Evolutionary conservation across 2,888 invertebrate genomes (phyloP).

Genomic region (Carabus problematicus): DNA sequence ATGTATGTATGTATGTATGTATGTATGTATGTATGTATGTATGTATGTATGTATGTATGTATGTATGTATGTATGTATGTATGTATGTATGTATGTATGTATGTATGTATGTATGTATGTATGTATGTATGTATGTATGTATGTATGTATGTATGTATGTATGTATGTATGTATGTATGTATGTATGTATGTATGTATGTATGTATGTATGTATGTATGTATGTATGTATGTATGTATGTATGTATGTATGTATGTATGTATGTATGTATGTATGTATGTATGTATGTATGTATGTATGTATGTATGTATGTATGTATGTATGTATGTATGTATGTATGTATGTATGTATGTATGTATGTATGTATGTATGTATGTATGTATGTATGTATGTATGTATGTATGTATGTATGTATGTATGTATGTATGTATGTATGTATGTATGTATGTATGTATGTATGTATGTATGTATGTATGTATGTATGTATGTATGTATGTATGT

Average conservation of each 20-base stretch:
- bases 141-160: too few species aligned
- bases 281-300: background rate
- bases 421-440: background rate
- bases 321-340: background rate
- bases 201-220: background rate
- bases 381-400: conserved; percentile 9
- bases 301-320: background rate
- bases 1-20: too few species aligned
- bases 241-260: background rate
- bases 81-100: too few species aligned
- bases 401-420: conserved; percentile 9
- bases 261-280: background rate
- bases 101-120: too few species aligned
- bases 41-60: too few species aligned
- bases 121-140: too few species aligned
- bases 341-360: conserved; percentile 4
- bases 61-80: too few species aligned
- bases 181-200: background rate
- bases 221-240: background rate
- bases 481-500: conserved; percentile 8
- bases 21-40: too few species aligned
- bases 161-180: too few species aligned
- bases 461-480: conserved; percentile 6
- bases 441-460: conserved; percentile 6
- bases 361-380: conserved; percentile 9